These are phyloP conservation scores for Oreochromis aureus DNA, from an alignment of 2,113 vertebrate genomes.

Conservation along the genomic window DNA sequence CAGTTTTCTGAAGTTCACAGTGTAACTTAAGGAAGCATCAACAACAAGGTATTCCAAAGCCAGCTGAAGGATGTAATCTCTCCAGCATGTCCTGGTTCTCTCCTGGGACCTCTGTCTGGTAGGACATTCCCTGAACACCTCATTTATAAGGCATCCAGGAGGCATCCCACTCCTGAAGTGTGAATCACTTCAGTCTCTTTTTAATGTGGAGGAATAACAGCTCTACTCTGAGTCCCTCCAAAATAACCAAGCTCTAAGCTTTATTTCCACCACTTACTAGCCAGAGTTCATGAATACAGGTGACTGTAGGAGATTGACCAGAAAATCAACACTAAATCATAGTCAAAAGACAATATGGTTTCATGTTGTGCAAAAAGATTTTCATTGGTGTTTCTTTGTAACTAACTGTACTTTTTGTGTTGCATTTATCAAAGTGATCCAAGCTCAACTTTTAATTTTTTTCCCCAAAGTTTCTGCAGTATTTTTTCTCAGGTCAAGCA, in stretches of 20 bases:
- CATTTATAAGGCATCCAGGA: neutral
- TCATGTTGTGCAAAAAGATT: neutral
- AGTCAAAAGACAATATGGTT: neutral
- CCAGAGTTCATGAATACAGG: neutral
- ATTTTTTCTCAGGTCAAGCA: neutral
- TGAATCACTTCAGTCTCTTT: neutral
- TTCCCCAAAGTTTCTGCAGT: neutral
- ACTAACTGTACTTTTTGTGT: neutral
- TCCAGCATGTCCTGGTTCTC: neutral
- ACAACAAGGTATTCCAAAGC: neutral
- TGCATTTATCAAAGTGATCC: rapidly evolving
- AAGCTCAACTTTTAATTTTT: neutral
- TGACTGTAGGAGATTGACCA: neutral
- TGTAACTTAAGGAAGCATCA: neutral
- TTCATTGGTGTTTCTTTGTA: neutral
- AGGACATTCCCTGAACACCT: neutral
- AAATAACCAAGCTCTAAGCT: neutral
- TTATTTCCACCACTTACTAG: neutral
- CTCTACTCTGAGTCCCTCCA: neutral
- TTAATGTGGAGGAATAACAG: neutral
- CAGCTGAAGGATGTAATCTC: neutral
- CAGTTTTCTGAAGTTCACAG: neutral
- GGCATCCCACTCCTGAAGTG: neutral
- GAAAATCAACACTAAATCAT: neutral
- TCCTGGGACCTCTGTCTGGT: neutral